Evolutionary conservation across 2,113 vertebrate genomes (phyloP).

Genomic region (Pagrus major): DNA sequence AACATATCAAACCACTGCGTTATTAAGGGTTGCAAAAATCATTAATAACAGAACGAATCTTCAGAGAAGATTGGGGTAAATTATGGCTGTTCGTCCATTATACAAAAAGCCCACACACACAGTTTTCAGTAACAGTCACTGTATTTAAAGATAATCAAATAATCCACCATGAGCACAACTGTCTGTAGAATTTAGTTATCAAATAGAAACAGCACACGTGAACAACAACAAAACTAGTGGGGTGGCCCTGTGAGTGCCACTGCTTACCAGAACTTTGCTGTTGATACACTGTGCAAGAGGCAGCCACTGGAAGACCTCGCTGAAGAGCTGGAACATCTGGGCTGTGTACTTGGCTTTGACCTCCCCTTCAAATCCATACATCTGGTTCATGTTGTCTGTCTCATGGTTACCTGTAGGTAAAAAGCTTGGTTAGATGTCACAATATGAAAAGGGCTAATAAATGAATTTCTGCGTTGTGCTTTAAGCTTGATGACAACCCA

Average conservation of each 20-base stretch:
- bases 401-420: conserved; percentile 91
- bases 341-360: conserved; percentile 97
- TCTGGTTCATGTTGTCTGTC: conserved; percentile 99
- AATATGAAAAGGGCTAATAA: not conserved
- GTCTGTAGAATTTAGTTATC: not conserved
- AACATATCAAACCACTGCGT: not conserved
- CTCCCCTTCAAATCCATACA: conserved; percentile 97
- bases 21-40: not conserved
- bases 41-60: not conserved
- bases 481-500: not conserved
- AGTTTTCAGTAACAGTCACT: not conserved
- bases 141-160: not conserved
- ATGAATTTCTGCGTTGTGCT: not conserved
- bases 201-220: not conserved
- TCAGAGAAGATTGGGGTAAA: no score
- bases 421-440: not conserved
- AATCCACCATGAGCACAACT: not conserved
- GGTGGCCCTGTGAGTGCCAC: no score
- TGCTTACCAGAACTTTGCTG: conserved; percentile 90
- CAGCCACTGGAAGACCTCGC: conserved; percentile 97
- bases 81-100: not conserved
- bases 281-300: conserved; percentile 95
- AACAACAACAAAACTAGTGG: not conserved
- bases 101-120: not conserved
- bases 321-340: conserved; percentile 97